Base-by-base conservation (phyloP, 2,888 invertebrate species). In the Melanargia galathea region DNA sequence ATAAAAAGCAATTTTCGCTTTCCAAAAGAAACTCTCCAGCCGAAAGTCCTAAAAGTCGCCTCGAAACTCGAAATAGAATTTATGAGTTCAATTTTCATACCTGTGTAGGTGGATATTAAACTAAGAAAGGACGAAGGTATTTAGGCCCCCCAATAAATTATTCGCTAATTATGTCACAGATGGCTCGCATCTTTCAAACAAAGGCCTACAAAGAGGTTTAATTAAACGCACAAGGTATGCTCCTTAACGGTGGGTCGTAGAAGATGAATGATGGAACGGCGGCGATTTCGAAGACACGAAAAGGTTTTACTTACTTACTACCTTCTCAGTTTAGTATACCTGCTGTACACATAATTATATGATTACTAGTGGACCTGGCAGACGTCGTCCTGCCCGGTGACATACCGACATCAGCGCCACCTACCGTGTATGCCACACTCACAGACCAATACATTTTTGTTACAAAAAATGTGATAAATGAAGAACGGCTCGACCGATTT, bases 121-220 rank as follows among this genome's bases (percentile, higher is more conserved):
- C 48, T 65, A 61, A 63, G 62, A 63, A 55, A 65, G 63, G 67
- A 48, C 54, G 55, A 7, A 63, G 67, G 57, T 65, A 60, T 67
- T 64, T 5, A 2, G 3, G 30, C 52, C 45, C 49, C 16, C 35
- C 58, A 46, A 67, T 65, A 70, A 67, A 69, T 67, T 69, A 65
- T 65, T 64, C 59, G 59, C 61, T 70, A 70, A 70, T 70, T 69
- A 69, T 55, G 62, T 63, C 65, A 33, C 56, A 56, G 52, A 62
- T 57, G 66, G 58, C 64, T 62, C 60, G 55, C 62, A 68, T 66
- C 68, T 57, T 65, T 66, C 61, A 43, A 56, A 58, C 38, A 43
- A n/a, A 62, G 63, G 49, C 54, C 51, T 60, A 57, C 65, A 64
- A 62, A 63, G 61, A 59, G 65, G 49, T 60, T 68, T 68, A 70